Conservation (phyloP, 2,113 vertebrate genomes). For the Clarias macrocephalus region DNA sequence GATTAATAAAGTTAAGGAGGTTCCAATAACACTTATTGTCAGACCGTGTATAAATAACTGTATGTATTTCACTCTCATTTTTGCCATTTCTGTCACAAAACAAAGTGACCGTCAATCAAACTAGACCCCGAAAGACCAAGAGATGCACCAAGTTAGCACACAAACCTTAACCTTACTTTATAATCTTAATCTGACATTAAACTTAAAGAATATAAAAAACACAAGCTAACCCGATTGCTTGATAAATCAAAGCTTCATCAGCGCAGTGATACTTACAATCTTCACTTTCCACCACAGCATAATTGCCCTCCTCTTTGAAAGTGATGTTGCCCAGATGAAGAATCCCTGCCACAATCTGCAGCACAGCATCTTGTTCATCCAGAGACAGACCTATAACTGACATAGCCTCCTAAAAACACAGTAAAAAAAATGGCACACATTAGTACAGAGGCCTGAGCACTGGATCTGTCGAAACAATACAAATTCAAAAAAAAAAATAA, state of each 20-base stretch:
- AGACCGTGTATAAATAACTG: too few relatives aligned
- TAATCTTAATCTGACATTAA: too few relatives aligned
- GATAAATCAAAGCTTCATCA: background rate
- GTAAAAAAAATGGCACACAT: constrained; percentile 10
- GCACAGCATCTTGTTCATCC: constrained; percentile 74
- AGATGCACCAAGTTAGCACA: too few relatives aligned
- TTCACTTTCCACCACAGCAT: constrained; percentile 77
- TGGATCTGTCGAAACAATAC: background rate
- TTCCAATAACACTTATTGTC: too few relatives aligned
- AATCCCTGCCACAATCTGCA: constrained; percentile 79
- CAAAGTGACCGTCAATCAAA: too few relatives aligned
- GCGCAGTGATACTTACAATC: constrained; percentile 71
- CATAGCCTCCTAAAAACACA: constrained; percentile 73
- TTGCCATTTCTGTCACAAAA: too few relatives aligned
- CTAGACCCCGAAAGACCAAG: too few relatives aligned
- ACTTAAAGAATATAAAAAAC: too few relatives aligned
- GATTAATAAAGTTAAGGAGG: background rate
- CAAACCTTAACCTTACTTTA: too few relatives aligned
- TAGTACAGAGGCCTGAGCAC: background rate
- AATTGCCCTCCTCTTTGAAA: constrained; percentile 80
- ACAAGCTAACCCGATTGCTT: too few relatives aligned
- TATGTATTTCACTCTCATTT: too few relatives aligned
- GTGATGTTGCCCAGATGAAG: constrained; percentile 81
- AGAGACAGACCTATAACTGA: constrained; percentile 72
- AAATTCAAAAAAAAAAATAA: too few relatives aligned